These are phyloP conservation scores for Andrena dorsata DNA, from an alignment of 2,888 invertebrate genomes.

Conservation along the genomic window DNA sequence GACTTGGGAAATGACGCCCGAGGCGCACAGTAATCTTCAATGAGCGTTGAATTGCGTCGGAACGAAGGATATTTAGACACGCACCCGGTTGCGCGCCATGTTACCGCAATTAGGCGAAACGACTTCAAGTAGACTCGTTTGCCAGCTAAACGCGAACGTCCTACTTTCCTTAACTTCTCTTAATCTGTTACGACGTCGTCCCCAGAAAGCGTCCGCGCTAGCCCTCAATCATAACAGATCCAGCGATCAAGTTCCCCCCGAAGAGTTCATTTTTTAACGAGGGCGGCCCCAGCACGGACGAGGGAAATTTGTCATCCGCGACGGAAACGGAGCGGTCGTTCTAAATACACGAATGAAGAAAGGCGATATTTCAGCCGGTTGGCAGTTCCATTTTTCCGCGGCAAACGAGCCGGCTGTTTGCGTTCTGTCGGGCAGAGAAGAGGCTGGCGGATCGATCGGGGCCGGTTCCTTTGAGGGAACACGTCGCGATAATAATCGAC, in stretches of 20 bases:
- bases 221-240: too few species aligned
- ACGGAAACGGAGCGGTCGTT: constrained; percentile 29
- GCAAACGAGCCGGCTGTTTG: constrained; percentile 17
- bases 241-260: neutral
- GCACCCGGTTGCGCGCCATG: constrained; percentile 5
- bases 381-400: constrained; percentile 20
- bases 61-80: constrained; percentile 31
- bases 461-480: constrained; percentile 17
- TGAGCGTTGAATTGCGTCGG: constrained; percentile 23
- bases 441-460: constrained; percentile 14
- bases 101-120: constrained; percentile 34
- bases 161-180: constrained; percentile 27
- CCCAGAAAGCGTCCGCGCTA: neutral
- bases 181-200: constrained; percentile 8
- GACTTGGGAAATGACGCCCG: neutral
- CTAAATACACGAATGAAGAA: constrained; percentile 41
- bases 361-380: constrained; percentile 27
- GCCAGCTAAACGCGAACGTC: constrained; percentile 19
- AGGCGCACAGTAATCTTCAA: neutral
- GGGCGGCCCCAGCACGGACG: neutral
- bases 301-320: constrained; percentile 20
- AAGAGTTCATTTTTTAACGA: constrained; percentile 28
- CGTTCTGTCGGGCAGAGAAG: constrained; percentile 23
- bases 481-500: constrained; percentile 55
- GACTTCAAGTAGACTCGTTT: constrained; percentile 33